Evolutionary conservation across 1,140 invertebrate genomes (phyloP).

Genomic region (Coenobita brevimanus): DNA sequence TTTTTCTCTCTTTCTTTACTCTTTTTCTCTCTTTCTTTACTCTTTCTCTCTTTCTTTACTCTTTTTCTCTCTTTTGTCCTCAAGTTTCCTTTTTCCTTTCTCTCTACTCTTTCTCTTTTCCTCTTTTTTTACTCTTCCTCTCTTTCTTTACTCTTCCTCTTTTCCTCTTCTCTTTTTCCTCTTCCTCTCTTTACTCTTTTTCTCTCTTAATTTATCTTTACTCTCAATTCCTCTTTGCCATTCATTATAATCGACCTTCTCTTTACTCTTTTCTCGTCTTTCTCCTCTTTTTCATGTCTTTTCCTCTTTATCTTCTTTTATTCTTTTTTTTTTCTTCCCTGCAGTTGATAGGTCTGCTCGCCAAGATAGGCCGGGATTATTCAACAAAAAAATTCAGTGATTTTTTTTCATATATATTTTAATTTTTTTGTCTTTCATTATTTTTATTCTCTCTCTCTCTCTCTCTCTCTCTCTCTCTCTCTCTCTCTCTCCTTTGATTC

Average conservation of each 20-base stretch:
- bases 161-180: neutral
- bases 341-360: neutral
- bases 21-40: neutral
- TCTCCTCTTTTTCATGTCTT: neutral
- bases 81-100: neutral
- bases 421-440: neutral
- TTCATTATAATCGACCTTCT: too few species aligned
- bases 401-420: neutral
- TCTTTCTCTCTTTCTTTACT: neutral
- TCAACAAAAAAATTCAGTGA: too few species aligned
- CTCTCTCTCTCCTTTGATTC: neutral
- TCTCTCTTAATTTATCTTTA: neutral
- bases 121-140: neutral
- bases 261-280: too few species aligned
- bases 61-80: neutral
- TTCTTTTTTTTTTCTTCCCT: neutral
- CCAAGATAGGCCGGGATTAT: neutral
- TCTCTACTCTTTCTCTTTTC: too few species aligned
- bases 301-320: neutral
- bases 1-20: neutral
- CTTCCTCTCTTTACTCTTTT: neutral
- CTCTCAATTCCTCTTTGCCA: neutral
- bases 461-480: neutral
- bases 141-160: neutral
- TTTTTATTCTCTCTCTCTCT: neutral